These are phyloP conservation scores for Nomada flava DNA, from an alignment of 2,888 invertebrate species.

Conservation along the genomic window DNA sequence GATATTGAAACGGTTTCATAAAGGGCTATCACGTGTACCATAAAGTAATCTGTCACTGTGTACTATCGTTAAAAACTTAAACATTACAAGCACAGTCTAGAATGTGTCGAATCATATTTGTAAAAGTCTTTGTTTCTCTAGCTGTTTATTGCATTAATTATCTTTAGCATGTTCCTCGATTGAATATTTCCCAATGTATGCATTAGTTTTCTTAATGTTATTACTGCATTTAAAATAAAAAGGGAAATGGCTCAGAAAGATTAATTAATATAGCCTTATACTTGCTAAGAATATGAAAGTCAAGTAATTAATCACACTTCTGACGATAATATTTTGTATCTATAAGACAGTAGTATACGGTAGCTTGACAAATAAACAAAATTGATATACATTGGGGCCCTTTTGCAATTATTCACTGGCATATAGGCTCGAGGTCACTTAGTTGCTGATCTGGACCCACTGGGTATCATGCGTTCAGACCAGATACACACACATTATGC, in stretches of 20 bases:
- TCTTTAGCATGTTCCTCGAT: slow-evolving; percentile 71
- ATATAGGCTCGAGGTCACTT: slow-evolving; percentile 96
- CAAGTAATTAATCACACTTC: not conserved
- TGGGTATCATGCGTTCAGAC: slow-evolving; percentile 93
- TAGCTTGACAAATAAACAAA: slow-evolving; percentile 46
- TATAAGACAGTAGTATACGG: slow-evolving; percentile 36
- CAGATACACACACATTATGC: slow-evolving; percentile 86
- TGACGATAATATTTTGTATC: slow-evolving; percentile 17
- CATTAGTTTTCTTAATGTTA: slow-evolving; percentile 23
- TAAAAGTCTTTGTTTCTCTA: slow-evolving; percentile 66
- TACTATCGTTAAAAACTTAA: slow-evolving; percentile 21
- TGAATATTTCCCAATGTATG: slow-evolving; percentile 40
- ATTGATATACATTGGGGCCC: slow-evolving; percentile 67
- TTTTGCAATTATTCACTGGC: slow-evolving; percentile 78
- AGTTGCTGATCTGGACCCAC: slow-evolving; percentile 96
- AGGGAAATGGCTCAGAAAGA: too few relatives aligned
- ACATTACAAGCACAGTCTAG: slow-evolving; percentile 17
- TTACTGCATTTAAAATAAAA: slow-evolving; percentile 22
- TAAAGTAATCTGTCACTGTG: slow-evolving; percentile 36
- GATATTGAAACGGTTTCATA: slow-evolving; percentile 43
- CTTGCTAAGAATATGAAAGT: too few relatives aligned
- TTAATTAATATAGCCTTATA: too few relatives aligned
- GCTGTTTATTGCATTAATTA: slow-evolving; percentile 68
- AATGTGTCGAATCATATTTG: slow-evolving; percentile 24
- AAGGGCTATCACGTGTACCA: slow-evolving; percentile 59